phyloP scores from a whole-genome alignment of 1,140 invertebrate species.

The Bombus superbus region DNA sequence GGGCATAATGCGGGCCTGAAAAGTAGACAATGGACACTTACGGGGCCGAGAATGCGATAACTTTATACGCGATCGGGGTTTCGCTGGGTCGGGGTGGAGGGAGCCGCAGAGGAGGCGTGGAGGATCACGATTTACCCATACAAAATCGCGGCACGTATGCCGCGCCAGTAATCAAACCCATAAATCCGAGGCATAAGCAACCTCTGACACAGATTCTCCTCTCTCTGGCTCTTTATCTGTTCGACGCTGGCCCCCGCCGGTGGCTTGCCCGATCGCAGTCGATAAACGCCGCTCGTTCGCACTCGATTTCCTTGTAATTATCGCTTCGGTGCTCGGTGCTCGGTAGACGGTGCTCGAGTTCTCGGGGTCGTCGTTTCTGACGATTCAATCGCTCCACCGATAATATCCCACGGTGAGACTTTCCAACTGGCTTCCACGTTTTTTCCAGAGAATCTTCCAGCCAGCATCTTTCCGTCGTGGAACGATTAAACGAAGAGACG shows the following conservation, averaged over 20 bases:
- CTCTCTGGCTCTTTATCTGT: conserved; percentile 46
- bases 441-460: neutral
- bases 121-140: conserved; percentile 78
- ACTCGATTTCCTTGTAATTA: conserved; percentile 70
- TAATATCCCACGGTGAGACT: neutral
- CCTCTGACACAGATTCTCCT: conserved; percentile 74
- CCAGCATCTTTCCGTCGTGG: neutral
- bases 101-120: conserved; percentile 70
- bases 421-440: neutral
- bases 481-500: neutral
- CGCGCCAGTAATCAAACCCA: conserved; percentile 73
- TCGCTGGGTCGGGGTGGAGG: neutral
- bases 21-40: conserved; percentile 77
- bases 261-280: conserved; percentile 48
- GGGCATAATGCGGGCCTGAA: conserved; percentile 56
- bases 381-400: conserved; percentile 10
- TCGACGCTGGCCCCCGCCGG: conserved; percentile 33
- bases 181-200: conserved; percentile 75
- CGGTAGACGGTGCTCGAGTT: conserved; percentile 12
- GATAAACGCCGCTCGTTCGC: conserved; percentile 60
- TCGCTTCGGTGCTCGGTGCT: conserved; percentile 8
- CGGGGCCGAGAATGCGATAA: conserved; percentile 71
- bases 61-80: conserved; percentile 70
- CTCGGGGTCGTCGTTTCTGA: neutral
- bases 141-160: conserved; percentile 72